Conservation (phyloP, 1,140 invertebrate genomes). For the Brachionus asplanchnoidis region DNA sequence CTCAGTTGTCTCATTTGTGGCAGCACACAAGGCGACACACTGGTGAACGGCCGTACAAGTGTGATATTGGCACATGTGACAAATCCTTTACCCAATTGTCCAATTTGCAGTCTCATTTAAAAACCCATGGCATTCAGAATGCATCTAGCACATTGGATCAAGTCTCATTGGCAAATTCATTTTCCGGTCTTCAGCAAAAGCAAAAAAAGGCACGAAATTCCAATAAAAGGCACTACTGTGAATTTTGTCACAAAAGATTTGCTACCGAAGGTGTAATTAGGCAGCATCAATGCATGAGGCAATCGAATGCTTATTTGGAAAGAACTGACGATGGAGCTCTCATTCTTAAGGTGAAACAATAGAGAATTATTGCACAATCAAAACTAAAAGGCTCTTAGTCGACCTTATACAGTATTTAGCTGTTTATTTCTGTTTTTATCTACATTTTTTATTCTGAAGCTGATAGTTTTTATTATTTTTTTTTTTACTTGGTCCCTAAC, state of each 20-base stretch:
- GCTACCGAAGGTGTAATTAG: constrained; percentile 35
- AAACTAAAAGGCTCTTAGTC: not conserved
- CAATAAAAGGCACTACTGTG: constrained; percentile 17
- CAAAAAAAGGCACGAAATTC: constrained; percentile 25
- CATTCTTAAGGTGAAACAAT: constrained; percentile 17
- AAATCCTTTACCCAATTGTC: constrained; percentile 57
- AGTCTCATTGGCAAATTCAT: not conserved
- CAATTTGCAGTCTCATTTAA: constrained; percentile 39
- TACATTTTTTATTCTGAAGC: not conserved
- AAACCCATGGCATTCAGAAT: constrained; percentile 10
- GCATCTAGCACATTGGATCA: not conserved
- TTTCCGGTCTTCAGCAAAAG: not conserved
- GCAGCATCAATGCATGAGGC: constrained; percentile 28
- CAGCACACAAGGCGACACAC: constrained; percentile 71
- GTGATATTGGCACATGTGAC: constrained; percentile 51
- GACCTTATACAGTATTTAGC: not conserved
- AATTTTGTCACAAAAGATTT: constrained; percentile 35
- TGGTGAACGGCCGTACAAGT: constrained; percentile 59
- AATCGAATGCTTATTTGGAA: not conserved
- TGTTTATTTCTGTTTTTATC: not conserved
- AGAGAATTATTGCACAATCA: not conserved
- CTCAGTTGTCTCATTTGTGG: constrained; percentile 79
- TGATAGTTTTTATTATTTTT: not conserved
- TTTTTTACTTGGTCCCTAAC: not conserved
- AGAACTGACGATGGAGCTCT: constrained; percentile 1